These are phyloP conservation scores for Ophiodon elongatus DNA, from an alignment of 2,113 vertebrate species.

Conservation along the genomic window DNA sequence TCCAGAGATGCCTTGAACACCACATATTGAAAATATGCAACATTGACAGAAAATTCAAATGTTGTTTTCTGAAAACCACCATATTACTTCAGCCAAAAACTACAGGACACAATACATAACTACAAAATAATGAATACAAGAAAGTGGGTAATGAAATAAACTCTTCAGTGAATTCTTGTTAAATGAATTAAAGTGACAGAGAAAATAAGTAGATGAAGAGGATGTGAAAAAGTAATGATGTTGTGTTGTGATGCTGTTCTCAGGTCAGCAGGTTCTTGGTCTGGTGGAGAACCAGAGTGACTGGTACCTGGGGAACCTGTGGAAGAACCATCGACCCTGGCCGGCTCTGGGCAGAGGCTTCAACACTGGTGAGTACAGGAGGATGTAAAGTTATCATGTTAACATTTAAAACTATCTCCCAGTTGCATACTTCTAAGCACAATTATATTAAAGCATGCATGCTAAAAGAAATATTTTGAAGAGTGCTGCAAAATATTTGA, in stretches of 20 bases:
- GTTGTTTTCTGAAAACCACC: neutral
- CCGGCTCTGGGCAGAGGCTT: constrained; percentile 96
- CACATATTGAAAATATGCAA: neutral
- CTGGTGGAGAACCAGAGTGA: constrained; percentile 99
- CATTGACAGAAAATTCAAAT: neutral
- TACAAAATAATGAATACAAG: neutral
- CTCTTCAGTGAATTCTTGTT: neutral
- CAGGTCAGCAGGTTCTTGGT: constrained; percentile 97
- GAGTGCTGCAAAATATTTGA: neutral
- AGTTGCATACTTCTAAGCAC: too few species aligned
- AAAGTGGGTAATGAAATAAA: neutral
- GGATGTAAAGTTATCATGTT: neutral
- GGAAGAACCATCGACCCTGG: constrained; percentile 99
- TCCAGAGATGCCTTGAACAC: neutral
- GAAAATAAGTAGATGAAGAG: neutral
- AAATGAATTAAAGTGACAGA: neutral
- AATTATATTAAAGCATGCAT: neutral
- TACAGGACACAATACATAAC: neutral
- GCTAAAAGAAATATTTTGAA: neutral
- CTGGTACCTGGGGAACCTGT: constrained; percentile 98
- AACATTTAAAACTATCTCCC: neutral
- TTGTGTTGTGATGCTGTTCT: constrained; percentile 41
- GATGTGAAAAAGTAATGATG: neutral
- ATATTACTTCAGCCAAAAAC: neutral
- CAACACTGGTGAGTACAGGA: constrained; percentile 90